A percentile compares a stretch with the other conserved stretches of the same genome.
Conservation (phyloP, 2,797 vertebrate species). For the Adelosebastes latens region DNA sequence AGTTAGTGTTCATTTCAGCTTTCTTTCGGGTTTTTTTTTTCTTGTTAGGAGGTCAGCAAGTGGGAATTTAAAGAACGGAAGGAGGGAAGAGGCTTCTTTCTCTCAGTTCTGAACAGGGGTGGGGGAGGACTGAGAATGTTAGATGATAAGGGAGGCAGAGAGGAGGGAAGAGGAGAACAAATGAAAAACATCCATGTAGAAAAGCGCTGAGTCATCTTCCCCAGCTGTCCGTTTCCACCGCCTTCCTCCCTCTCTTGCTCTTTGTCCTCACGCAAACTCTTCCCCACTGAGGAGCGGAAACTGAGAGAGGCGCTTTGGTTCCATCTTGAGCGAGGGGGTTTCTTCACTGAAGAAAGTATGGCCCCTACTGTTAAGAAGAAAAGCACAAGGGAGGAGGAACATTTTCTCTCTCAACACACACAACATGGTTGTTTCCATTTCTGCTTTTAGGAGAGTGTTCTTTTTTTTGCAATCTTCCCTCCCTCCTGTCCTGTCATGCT, state of each 20-base stretch:
- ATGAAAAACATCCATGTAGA: slow-evolving; percentile 74
- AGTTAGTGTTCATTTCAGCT: slow-evolving; percentile 66
- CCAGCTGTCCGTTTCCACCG: slow-evolving; percentile 50
- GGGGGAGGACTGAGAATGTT: slow-evolving; percentile 50
- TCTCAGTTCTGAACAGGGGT: slow-evolving; percentile 44
- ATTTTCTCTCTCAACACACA: slow-evolving; percentile 50
- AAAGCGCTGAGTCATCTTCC: slow-evolving; percentile 73
- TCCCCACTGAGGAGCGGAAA: slow-evolving; percentile 56
- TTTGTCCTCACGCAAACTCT: slow-evolving; percentile 64
- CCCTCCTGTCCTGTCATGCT: slow-evolving; percentile 17
- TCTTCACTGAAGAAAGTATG: slow-evolving; percentile 85
- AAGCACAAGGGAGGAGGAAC: slow-evolving; percentile 59
- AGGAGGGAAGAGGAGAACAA: slow-evolving; percentile 60
- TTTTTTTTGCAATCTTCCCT: slow-evolving; percentile 30
- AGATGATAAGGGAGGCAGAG: slow-evolving; percentile 64
- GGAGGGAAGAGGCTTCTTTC: slow-evolving; percentile 59
- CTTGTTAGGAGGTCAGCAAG: slow-evolving; percentile 65
- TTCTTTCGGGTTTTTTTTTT: slow-evolving; percentile 37
- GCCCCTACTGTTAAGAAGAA: slow-evolving; percentile 67
- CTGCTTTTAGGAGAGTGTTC: slow-evolving; percentile 31
- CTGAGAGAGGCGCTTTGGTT: slow-evolving; percentile 78
- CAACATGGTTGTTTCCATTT: slow-evolving; percentile 53
- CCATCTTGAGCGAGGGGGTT: slow-evolving; percentile 63
- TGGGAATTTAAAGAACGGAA: slow-evolving; percentile 35
- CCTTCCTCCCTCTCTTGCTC: slow-evolving; percentile 41